Percentiles rank a stretch among this genome's conserved stretches.
phyloP scores from a whole-genome alignment of 2,797 vertebrate genomes.

The Manis javanica region DNA sequence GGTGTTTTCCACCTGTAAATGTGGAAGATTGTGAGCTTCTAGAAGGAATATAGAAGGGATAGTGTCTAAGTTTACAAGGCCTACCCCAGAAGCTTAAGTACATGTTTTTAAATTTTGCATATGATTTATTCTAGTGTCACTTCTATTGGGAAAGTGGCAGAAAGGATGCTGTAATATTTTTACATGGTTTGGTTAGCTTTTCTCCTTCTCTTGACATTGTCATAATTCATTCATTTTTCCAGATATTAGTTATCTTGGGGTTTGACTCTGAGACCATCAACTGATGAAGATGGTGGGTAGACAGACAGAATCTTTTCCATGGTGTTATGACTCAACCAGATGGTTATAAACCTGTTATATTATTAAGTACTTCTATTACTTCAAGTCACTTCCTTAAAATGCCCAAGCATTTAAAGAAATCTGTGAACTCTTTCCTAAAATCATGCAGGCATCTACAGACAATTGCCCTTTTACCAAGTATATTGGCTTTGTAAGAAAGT shows the following conservation, averaged over 20 bases:
- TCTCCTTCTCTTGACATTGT: neutral
- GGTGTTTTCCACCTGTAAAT: neutral
- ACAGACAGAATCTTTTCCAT: slow-evolving; percentile 14
- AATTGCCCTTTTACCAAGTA: neutral
- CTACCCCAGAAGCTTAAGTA: neutral
- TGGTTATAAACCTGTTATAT: neutral
- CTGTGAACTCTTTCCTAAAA: neutral
- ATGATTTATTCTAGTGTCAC: neutral
- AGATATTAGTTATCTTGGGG: neutral
- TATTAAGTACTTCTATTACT: neutral
- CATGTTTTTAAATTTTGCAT: neutral
- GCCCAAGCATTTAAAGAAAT: neutral
- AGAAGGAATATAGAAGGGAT: neutral
- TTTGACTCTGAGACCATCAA: slow-evolving; percentile 12
- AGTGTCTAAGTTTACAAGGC: no score
- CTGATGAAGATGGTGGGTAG: neutral
- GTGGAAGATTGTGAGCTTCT: neutral
- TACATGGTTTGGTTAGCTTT: neutral
- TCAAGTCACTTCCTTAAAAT: slow-evolving; percentile 8
- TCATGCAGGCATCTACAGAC: neutral
- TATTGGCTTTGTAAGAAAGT: slow-evolving; percentile 33
- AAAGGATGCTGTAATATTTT: neutral
- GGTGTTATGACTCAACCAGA: neutral
- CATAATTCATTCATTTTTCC: neutral
- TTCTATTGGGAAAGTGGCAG: neutral